Evolutionary conservation across 2,888 invertebrate genomes (phyloP).

Genomic region (Anthophora plumipes): DNA sequence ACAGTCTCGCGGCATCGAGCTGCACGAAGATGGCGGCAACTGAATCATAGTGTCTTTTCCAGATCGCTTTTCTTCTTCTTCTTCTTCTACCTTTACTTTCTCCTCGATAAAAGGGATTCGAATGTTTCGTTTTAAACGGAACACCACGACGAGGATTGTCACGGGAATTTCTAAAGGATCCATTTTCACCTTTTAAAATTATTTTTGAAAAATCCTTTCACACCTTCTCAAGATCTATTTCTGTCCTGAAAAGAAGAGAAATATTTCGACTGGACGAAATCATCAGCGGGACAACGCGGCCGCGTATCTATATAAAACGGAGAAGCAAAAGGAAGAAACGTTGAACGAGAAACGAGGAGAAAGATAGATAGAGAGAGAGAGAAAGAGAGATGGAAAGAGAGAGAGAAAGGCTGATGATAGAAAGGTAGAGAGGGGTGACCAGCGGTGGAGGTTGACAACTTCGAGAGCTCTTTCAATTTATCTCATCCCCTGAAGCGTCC

Average conservation of each 20-base stretch:
- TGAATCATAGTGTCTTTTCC: neutral
- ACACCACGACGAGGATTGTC: too few species aligned
- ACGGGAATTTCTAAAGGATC: too few species aligned
- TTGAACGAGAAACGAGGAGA: neutral
- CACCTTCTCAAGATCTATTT: neutral
- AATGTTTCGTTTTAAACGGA: neutral
- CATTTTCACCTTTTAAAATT: neutral
- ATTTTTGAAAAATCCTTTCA: constrained; percentile 1
- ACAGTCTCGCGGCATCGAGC: neutral
- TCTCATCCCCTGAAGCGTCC: constrained; percentile 80
- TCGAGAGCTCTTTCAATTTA: constrained; percentile 84
- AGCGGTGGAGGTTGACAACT: constrained; percentile 80
- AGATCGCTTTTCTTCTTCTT: too few species aligned
- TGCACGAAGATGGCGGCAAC: neutral
- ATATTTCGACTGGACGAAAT: constrained; percentile 10
- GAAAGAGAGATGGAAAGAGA: constrained; percentile 8
- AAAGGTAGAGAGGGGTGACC: constrained; percentile 48
- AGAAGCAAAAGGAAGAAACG: constrained; percentile 12
- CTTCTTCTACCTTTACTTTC: too few species aligned
- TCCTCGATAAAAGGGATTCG: neutral
- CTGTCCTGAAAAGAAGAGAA: neutral
- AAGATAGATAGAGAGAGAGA: constrained; percentile 6
- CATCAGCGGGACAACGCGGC: neutral
- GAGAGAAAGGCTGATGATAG: neutral
- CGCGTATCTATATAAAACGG: constrained; percentile 15